These are phyloP conservation scores for Corythucha ciliata DNA, from an alignment of 2,888 invertebrate genomes.

Conservation along the genomic window DNA sequence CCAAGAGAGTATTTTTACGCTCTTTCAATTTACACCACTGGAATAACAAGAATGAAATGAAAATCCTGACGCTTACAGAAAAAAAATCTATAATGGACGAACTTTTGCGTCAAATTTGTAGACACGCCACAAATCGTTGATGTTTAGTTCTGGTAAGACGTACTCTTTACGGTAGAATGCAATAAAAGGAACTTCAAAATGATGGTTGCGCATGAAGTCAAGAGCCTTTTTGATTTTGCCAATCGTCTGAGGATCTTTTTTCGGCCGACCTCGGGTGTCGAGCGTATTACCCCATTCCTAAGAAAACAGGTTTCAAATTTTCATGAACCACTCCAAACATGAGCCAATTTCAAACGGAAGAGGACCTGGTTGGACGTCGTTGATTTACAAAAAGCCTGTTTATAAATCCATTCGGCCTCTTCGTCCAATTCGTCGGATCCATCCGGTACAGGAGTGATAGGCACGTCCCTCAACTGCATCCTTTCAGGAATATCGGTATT, in stretches of 20 bases:
- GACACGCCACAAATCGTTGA: conserved; percentile 96
- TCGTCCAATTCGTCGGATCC: conserved; percentile 81
- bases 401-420: conserved; percentile 97
- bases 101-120: conserved; percentile 89
- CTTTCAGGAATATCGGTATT: conserved; percentile 84
- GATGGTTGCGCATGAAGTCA: conserved; percentile 91
- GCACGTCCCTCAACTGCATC: conserved; percentile 81
- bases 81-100: too few species aligned
- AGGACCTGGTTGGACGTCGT: conserved; percentile 76
- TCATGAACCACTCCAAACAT: too few species aligned
- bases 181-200: conserved; percentile 95
- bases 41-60: conserved; percentile 22
- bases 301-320: conserved; percentile 1
- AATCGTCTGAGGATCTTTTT: conserved; percentile 60
- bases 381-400: conserved; percentile 79
- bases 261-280: conserved; percentile 46
- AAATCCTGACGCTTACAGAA: too few species aligned
- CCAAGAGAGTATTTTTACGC: conserved; percentile 70
- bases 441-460: conserved; percentile 71
- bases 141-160: conserved; percentile 84
- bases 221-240: conserved; percentile 89
- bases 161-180: conserved; percentile 98
- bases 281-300: conserved; percentile 41
- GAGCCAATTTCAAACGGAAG: too few species aligned
- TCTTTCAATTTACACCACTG: conserved; percentile 81